A percentile compares a stretch with the other conserved stretches of the same genome.
Conservation (phyloP, 2,888 invertebrate genomes). For the Eupeodes luniger region DNA sequence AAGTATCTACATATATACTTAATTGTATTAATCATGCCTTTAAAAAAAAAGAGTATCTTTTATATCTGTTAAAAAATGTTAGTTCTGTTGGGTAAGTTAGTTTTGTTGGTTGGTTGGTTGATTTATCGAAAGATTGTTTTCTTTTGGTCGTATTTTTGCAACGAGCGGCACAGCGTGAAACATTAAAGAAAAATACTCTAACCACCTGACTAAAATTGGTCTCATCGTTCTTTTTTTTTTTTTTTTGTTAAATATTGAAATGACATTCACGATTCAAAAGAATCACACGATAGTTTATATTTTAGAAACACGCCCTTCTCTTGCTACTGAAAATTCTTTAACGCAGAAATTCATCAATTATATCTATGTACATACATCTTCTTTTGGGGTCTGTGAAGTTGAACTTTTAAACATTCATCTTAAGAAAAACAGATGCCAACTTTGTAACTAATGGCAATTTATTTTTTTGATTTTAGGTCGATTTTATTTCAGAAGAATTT, state of each 20-base stretch:
- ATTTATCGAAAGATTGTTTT: background rate
- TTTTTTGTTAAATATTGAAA: slow-evolving; percentile 1
- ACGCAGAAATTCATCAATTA: background rate
- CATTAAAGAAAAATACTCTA: background rate
- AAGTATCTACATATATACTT: slow-evolving; percentile 37
- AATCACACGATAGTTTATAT: background rate
- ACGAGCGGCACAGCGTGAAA: slow-evolving; percentile 10
- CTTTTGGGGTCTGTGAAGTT: slow-evolving; percentile 1
- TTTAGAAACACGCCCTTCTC: slow-evolving; percentile 36
- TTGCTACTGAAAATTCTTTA: slow-evolving; percentile 45
- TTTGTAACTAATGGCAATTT: slow-evolving; percentile 14
- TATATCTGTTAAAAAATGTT: too few species aligned
- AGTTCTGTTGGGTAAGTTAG: too few species aligned
- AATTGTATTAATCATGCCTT: slow-evolving; percentile 70
- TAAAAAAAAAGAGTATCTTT: slow-evolving; percentile 1
- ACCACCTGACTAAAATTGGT: background rate
- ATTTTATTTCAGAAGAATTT: too few species aligned
- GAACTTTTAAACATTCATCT: slow-evolving; percentile 27
- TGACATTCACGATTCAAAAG: slow-evolving; percentile 59
- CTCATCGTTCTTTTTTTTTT: background rate
- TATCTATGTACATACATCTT: background rate
- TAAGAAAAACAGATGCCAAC: background rate
- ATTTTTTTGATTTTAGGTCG: slow-evolving; percentile 26
- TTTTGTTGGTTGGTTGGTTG: background rate
- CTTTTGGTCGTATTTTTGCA: background rate